phyloP scores from a whole-genome alignment of 2,113 vertebrate species.

The Bubo scandiacus region DNA sequence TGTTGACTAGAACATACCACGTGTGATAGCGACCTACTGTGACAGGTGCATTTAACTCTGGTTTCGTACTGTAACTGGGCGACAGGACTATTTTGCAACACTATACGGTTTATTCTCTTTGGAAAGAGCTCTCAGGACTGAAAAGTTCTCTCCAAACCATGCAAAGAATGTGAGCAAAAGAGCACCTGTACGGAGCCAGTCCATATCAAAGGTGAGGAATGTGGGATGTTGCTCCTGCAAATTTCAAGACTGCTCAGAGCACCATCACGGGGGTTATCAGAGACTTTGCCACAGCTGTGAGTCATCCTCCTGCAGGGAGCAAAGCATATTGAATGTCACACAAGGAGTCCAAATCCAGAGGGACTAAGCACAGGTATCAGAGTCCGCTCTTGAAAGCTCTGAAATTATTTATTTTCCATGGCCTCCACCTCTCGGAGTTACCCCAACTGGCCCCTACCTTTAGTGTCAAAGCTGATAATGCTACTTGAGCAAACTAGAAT shows the following conservation, averaged over 20 bases:
- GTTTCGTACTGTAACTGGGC: background rate
- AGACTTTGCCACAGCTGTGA: background rate
- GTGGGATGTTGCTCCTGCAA: background rate
- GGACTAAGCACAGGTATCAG: background rate
- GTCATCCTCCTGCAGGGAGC: background rate
- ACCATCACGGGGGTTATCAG: background rate
- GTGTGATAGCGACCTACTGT: background rate
- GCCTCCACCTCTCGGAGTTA: background rate
- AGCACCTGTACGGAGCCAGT: background rate
- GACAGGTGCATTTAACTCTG: too few relatives aligned
- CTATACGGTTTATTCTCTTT: rapidly evolving
- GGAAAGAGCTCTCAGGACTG: background rate
- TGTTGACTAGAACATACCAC: rapidly evolving
- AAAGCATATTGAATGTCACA: background rate
- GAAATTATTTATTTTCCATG: background rate
- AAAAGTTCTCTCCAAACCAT: background rate
- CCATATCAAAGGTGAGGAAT: background rate
- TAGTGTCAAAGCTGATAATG: background rate
- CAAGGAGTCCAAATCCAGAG: background rate
- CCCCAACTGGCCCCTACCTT: background rate
- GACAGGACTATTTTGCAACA: background rate
- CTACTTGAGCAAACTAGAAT: background rate
- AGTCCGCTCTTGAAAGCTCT: background rate
- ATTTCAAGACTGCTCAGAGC: background rate
- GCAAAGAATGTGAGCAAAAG: background rate